Base-by-base conservation (phyloP, 2,888 invertebrate species). In the Cephus pygmeus region DNA sequence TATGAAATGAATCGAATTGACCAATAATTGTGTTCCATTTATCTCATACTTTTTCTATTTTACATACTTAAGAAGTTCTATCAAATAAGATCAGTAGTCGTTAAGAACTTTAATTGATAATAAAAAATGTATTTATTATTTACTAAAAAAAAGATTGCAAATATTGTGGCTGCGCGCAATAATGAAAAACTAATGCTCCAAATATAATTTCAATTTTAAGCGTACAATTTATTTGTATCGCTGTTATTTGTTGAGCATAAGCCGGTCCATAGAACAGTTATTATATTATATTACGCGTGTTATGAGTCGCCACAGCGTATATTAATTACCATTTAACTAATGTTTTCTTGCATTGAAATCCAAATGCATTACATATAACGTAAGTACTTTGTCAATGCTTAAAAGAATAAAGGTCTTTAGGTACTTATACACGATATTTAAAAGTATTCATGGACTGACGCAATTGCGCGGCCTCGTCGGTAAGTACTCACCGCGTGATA, bases 61-160 rank as follows among this genome's bases (percentile, higher is more conserved):
- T 1, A 40, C 15, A 40, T 40, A 15, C 1, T 40, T 40, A 4
- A 4, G 4, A 36, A 40, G 15, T 40, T 15, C 1, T 31, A n/a
- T 33, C 69, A 77, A 74, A 35, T 77, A 77, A 31, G 74, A 77
- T 31, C 73, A 69, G 69, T 74, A n/a, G 77, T 77, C 34, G 74
- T 73, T 68, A 77, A 33, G 6, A 77, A 35, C 77, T 77, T n/a
- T n/a, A 12, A 69, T 73, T 30, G 12, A 69, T 69, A 15, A 40
- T 1, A 40, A 15, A 15, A 15, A 15, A 4, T 40, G 1, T 40
- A 40, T 40, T 15, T 15, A 15, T 40, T 40, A 12, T 40, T 4
- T 40, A 40, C 4, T 40, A 40, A 35, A 35, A 35, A 3, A 35
- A 35, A 35, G 35, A 11, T 35, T 35, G 35, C 35, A 35, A 35